Base-by-base conservation (phyloP, 2,888 invertebrate genomes). In the Xanthorhoe designata region DNA sequence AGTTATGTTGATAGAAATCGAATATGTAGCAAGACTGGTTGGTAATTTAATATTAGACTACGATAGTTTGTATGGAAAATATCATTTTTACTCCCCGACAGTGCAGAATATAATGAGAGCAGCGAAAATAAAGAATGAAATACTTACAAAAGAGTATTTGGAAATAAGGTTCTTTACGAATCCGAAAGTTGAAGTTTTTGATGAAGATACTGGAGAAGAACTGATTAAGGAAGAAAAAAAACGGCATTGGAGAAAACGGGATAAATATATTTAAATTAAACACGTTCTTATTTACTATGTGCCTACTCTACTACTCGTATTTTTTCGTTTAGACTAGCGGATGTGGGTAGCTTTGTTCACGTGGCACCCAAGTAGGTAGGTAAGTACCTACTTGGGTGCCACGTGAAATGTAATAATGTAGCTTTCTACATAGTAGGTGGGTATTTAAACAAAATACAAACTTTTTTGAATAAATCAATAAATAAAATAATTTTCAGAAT, bases 51-150 rank as follows among this genome's bases (percentile, higher is more conserved):
- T 91, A 19, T 81, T 81, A 0, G 88, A 89, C 69, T 91, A 84
- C 55, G 84, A 79, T 0, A 70, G 73, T 2, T 10, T 79, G 10
- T 89, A 88, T 29, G 91, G 91, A 0, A 86, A 84, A 69, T 85
- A 91, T 66, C 88, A 91, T 67, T 89, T 88, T 64, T 92, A 82
- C 72, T 83, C 90, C 0, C 90, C 91, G 0, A 68, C 80, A 0
- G 74, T 89, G 0, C 61, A 69, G 29, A 77, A 79, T 57, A 86
- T 92, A 1, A 87, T 92, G 90, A 82, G 71, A 69, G 85, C 85
- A 1, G 87, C 74, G 0, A 77, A 78, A 3, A 61, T 92, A 9
- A 80, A 64, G 0, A 92, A 91, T 61, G 79, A 83, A 74, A 75
- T 90, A 13, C 61, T 76, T 10, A 87, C 88, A 0, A 85, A 72